Conservation (phyloP, 2,888 invertebrate genomes). For the Corbicula japonica region DNA sequence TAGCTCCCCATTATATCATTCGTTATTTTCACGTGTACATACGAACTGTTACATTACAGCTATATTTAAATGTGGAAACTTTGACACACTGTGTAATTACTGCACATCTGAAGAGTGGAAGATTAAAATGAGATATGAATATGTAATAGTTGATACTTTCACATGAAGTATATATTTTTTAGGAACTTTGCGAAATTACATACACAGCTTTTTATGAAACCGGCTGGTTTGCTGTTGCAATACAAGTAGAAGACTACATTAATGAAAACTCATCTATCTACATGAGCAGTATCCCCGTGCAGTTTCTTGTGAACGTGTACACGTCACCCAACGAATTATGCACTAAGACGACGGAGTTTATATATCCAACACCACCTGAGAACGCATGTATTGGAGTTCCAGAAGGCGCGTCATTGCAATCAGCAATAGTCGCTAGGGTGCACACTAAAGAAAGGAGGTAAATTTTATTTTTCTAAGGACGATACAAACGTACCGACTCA, state of each 20-base stretch:
- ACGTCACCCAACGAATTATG: conserved; percentile 1
- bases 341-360: conserved; percentile 16
- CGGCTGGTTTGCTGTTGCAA: conserved; percentile 50
- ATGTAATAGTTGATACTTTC: too few relatives aligned
- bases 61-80: too few relatives aligned
- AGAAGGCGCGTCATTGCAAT: not conserved
- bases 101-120: too few relatives aligned
- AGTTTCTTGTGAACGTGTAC: conserved; percentile 42
- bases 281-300: conserved; percentile 48
- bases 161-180: not conserved
- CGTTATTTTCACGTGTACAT: too few relatives aligned
- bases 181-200: conserved; percentile 27
- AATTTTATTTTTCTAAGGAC: too few relatives aligned
- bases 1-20: too few relatives aligned
- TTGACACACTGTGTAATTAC: too few relatives aligned
- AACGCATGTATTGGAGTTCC: conserved; percentile 38
- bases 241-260: conserved; percentile 49
- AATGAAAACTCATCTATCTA: not conserved
- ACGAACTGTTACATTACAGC: too few relatives aligned
- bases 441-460: conserved; percentile 14
- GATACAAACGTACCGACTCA: too few relatives aligned
- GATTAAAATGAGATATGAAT: too few relatives aligned
- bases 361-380: conserved; percentile 33
- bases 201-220: conserved; percentile 21
- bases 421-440: conserved; percentile 22